Evolutionary conservation across 1,140 invertebrate genomes (phyloP).

Genomic region (Oncopeltus fasciatus): DNA sequence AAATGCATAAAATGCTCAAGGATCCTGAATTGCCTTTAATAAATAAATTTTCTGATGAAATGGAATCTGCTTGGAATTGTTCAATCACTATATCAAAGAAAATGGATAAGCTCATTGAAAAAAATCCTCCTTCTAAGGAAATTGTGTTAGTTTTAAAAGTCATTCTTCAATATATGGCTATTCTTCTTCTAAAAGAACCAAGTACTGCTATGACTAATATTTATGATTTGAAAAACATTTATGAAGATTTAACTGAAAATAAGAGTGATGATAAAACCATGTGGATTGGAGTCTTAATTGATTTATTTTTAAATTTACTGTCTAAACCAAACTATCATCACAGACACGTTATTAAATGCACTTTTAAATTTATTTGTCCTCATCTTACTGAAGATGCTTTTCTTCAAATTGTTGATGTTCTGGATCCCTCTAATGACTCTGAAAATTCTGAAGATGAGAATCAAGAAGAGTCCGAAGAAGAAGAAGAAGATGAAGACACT

Average conservation of each 20-base stretch:
- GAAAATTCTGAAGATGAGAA: not conserved
- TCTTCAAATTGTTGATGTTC: not conserved
- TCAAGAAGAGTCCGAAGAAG: not conserved
- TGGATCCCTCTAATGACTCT: not conserved
- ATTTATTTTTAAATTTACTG: constrained; percentile 3
- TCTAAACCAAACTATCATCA: constrained; percentile 1
- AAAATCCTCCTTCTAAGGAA: not conserved
- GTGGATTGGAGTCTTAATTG: not conserved
- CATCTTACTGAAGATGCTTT: not conserved
- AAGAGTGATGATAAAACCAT: not conserved
- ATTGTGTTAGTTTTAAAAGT: not conserved
- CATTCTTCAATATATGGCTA: not conserved
- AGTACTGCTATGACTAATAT: constrained; percentile 1
- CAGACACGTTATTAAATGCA: not conserved
- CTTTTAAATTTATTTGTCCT: not conserved
- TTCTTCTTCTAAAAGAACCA: not conserved
- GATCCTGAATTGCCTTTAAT: not conserved
- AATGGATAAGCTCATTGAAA: not conserved
- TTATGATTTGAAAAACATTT: not conserved
- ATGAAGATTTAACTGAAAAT: not conserved
- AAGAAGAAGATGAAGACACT: not conserved
- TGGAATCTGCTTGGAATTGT: not conserved
- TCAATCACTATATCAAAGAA: not conserved
- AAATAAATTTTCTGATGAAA: not conserved
- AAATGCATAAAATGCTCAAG: not conserved